Evolutionary conservation across 2,888 invertebrate species (phyloP).

Genomic region (Sisyra terminalis): DNA sequence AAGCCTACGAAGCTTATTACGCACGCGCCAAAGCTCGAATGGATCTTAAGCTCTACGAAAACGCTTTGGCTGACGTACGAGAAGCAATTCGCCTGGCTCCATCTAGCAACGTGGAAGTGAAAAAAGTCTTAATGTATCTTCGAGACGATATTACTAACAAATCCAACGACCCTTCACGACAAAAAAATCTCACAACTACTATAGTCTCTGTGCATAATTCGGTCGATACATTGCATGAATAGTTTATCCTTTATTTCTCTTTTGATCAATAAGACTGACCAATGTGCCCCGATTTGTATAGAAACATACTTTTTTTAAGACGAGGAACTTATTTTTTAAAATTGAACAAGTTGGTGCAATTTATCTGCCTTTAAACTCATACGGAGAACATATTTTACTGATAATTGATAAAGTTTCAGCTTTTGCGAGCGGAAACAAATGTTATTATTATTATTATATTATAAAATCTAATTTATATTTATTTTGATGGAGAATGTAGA

Average conservation of each 20-base stretch:
- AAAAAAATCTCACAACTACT: constrained; percentile 10
- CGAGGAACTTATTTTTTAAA: not conserved
- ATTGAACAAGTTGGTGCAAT: too few species aligned
- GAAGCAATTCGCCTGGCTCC: constrained; percentile 64
- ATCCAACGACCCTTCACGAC: constrained; percentile 19
- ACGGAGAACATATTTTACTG: too few species aligned
- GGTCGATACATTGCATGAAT: constrained; percentile 25
- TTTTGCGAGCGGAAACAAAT: too few species aligned
- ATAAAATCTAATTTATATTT: too few species aligned
- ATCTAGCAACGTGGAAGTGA: constrained; percentile 51
- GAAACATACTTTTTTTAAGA: not conserved
- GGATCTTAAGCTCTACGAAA: constrained; percentile 53
- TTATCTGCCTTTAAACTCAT: too few species aligned
- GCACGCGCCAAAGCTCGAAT: constrained; percentile 77
- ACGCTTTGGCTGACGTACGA: constrained; percentile 65
- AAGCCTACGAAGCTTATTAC: constrained; percentile 86
- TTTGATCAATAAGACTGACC: too few species aligned
- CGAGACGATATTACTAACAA: constrained; percentile 54
- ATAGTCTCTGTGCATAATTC: constrained; percentile 18
- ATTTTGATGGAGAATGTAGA: too few species aligned
- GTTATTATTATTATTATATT: too few species aligned
- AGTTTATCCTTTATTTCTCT: constrained; percentile 7
- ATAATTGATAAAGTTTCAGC: too few species aligned
- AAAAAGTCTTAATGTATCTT: constrained; percentile 53
- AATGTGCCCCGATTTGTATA: too few species aligned